A percentile compares a stretch with the other conserved stretches of the same genome.
Evolutionary conservation across 2,888 invertebrate genomes (phyloP).

Genomic region (Cosmopolites sordidus): DNA sequence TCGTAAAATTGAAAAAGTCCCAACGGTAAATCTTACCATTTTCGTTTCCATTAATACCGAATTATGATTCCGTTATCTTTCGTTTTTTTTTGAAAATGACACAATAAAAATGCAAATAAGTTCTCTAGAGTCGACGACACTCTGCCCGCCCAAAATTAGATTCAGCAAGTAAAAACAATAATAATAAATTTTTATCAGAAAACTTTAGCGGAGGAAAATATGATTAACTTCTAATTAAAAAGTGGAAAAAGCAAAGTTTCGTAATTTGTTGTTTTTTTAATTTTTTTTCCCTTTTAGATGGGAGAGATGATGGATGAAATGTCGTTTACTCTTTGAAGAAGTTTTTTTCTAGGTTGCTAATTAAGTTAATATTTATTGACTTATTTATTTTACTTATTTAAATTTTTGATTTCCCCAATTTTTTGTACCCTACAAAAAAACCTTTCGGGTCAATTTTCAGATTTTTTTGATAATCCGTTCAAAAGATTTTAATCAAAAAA

Average conservation of each 20-base stretch:
- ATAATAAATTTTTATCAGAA: constrained; percentile 12
- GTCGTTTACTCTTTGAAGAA: neutral
- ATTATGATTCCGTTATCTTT: neutral
- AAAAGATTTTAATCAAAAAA: too few species aligned
- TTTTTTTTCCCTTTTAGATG: neutral
- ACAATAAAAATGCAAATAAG: constrained; percentile 1
- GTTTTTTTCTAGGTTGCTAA: neutral
- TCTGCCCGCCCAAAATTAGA: constrained; percentile 5
- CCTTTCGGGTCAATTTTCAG: too few species aligned
- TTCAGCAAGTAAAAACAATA: constrained; percentile 10
- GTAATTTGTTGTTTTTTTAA: neutral
- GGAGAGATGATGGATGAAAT: neutral
- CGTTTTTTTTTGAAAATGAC: neutral
- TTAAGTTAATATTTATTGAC: neutral
- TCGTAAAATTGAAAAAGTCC: neutral
- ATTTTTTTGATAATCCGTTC: too few species aligned
- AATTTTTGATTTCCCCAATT: too few species aligned
- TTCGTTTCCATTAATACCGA: neutral
- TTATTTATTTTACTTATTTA: too few species aligned
- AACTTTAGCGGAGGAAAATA: neutral
- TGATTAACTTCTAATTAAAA: constrained; percentile 1
- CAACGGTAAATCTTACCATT: neutral
- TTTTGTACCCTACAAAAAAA: too few species aligned
- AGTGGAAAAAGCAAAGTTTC: neutral
- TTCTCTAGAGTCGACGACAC: neutral